Evolutionary conservation across 23 tunicate genomes (phyloP).

Genomic region (Trididemnum nubilum): DNA sequence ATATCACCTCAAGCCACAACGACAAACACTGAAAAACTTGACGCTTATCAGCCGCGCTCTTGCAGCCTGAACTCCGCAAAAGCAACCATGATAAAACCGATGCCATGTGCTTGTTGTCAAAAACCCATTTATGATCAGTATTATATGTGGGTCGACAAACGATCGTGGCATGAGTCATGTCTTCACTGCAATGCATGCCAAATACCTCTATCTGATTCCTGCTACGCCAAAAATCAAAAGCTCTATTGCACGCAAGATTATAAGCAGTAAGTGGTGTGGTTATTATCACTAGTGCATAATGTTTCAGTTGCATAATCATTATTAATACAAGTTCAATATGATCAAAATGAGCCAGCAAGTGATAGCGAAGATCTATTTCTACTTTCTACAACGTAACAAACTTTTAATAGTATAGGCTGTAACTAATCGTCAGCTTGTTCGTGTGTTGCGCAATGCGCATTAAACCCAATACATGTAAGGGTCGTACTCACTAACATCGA

Average conservation of each 20-base stretch:
- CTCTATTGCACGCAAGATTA: slow-evolving; percentile 84
- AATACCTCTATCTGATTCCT: slow-evolving; percentile 65
- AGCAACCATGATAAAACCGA: not conserved
- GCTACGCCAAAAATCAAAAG: slow-evolving; percentile 68
- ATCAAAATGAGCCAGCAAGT: too few species aligned
- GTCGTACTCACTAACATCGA: too few species aligned
- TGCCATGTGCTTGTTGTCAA: slow-evolving; percentile 60
- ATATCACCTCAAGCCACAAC: not conserved
- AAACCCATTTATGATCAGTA: slow-evolving; percentile 74
- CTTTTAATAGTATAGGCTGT: too few species aligned
- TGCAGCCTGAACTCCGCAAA: slow-evolving; percentile 1
- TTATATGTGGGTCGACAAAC: slow-evolving; percentile 88
- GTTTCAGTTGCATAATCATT: too few species aligned
- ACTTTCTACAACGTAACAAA: too few species aligned
- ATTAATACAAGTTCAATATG: too few species aligned
- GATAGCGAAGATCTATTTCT: too few species aligned
- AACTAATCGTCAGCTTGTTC: too few species aligned
- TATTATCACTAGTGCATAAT: too few species aligned
- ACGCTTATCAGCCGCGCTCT: not conserved
- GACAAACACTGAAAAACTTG: not conserved
- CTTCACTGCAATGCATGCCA: slow-evolving; percentile 72
- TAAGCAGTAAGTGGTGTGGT: slow-evolving; percentile 86
- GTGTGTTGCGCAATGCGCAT: too few species aligned
- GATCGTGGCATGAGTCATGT: slow-evolving; percentile 85
- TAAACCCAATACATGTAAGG: too few species aligned